Evolutionary conservation across 2,113 vertebrate species (phyloP).

Genomic region (Mesocricetus auratus): DNA sequence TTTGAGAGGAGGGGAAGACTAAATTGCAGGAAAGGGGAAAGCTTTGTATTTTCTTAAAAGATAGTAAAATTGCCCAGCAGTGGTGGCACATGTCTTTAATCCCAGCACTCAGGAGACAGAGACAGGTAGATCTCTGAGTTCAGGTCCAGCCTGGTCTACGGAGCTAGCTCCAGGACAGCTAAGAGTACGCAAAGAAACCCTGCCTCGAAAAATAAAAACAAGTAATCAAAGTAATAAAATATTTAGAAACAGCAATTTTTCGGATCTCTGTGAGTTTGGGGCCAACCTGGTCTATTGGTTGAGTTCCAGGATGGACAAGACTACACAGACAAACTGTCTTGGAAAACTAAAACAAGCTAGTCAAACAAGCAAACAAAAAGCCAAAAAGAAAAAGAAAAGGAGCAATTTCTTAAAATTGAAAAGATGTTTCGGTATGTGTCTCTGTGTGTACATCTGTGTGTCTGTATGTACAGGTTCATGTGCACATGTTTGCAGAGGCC

Average conservation of each 20-base stretch:
- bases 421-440: neutral
- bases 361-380: neutral
- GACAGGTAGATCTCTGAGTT: neutral
- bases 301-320: neutral
- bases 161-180: neutral
- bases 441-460: neutral
- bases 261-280: neutral
- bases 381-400: neutral
- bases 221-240: neutral
- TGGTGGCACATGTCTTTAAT: neutral
- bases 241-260: neutral
- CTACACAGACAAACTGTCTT: neutral
- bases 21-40: conserved; percentile 32
- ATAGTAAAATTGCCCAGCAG: neutral
- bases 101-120: neutral
- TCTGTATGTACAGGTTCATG: neutral
- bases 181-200: neutral
- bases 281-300: neutral
- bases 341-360: neutral
- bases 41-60: conserved; percentile 27
- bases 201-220: neutral
- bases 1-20: neutral
- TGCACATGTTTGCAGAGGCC: neutral
- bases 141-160: neutral
- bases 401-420: neutral